Evolutionary conservation across 2,797 vertebrate species (phyloP).

Genomic region (Oreortyx pictus): DNA sequence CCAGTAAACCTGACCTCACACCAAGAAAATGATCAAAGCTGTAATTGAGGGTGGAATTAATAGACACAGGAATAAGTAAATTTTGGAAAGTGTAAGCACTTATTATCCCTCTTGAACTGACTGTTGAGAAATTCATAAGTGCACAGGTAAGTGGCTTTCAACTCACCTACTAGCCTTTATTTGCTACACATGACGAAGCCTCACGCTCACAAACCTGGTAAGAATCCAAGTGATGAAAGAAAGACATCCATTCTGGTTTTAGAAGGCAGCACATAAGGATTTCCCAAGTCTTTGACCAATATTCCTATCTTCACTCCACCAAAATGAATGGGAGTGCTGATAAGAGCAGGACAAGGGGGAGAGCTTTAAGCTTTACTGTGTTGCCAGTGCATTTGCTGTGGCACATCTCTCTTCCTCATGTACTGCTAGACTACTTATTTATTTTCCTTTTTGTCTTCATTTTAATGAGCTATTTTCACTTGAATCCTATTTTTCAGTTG

Average conservation of each 20-base stretch:
- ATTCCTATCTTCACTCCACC: background rate
- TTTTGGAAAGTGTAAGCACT: background rate
- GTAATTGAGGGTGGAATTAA: background rate
- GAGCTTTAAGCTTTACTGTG: background rate
- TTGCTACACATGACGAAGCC: background rate
- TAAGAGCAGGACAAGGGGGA: background rate
- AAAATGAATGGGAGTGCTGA: background rate
- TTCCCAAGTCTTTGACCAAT: background rate
- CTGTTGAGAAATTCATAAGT: background rate
- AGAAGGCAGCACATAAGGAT: background rate
- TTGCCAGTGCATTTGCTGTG: background rate
- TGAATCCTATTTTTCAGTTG: conserved; percentile 38
- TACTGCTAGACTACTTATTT: conserved; percentile 1
- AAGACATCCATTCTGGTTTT: background rate
- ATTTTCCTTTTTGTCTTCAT: conserved; percentile 11
- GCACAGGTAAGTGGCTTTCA: background rate
- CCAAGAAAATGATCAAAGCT: background rate
- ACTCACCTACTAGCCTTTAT: background rate
- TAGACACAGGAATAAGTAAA: background rate
- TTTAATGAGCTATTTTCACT: conserved; percentile 52
- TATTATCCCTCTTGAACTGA: background rate
- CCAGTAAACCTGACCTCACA: background rate
- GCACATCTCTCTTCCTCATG: background rate
- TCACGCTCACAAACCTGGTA: background rate
- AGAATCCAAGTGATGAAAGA: background rate